These are phyloP conservation scores for Caenorhabditis elegans DNA, from an alignment of 1,140 invertebrate genomes.

Conservation along the genomic window WBcel235 BX284605.5:8438501-8439000, in stretches of 20 bases:
- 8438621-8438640: constrained; percentile 16
- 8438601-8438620: constrained; percentile 14
- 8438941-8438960: no score
- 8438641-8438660: neutral
- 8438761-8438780: constrained; percentile 1
- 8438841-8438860: neutral
- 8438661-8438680: neutral
- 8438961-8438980: no score
- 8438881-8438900: constrained; percentile 1
- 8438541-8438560: neutral
- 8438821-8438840: neutral
- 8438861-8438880: neutral
- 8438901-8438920: no score
- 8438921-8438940: no score
- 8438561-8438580: neutral
- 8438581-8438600: constrained; percentile 3
- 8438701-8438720: neutral
- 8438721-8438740: no score
- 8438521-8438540: neutral
- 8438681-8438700: neutral
- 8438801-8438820: constrained; percentile 21
- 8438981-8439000: no score
- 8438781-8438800: neutral
- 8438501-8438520: neutral
- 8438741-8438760: neutral